Conservation (phyloP, 2,113 vertebrate species). For the Etheostoma cragini region DNA sequence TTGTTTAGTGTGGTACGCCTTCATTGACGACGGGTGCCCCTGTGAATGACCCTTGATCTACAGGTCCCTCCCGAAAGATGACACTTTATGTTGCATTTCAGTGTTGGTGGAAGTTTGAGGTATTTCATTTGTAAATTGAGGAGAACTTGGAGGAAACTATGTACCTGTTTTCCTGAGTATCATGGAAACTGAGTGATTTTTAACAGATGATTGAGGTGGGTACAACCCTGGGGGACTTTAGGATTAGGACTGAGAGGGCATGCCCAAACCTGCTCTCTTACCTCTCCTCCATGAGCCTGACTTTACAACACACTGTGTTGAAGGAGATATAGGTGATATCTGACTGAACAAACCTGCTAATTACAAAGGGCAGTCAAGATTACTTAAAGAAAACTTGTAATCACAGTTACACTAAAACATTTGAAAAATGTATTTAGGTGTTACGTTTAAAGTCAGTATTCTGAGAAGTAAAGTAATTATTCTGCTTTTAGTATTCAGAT, state of each 20-base stretch:
- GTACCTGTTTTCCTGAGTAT: constrained; percentile 34
- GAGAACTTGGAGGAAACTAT: constrained; percentile 14
- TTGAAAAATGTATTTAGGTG: too few species aligned
- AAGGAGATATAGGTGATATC: neutral
- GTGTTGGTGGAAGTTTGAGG: constrained; percentile 13
- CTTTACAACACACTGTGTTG: constrained; percentile 2
- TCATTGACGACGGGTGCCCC: constrained; percentile 46
- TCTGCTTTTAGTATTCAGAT: too few species aligned
- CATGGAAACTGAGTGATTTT: constrained; percentile 60
- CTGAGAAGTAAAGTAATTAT: too few species aligned
- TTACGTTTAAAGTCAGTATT: too few species aligned
- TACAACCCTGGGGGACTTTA: constrained; percentile 56
- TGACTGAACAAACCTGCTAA: constrained; percentile 11
- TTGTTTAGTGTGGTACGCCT: constrained; percentile 68
- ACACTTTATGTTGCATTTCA: constrained; percentile 9
- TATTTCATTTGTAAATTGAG: constrained; percentile 63
- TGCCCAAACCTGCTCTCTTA: constrained; percentile 62
- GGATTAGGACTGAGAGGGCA: constrained; percentile 59
- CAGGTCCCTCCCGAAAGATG: constrained; percentile 60
- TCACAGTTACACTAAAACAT: neutral
- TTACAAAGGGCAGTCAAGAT: neutral
- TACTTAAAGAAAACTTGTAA: constrained; percentile 17
- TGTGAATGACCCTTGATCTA: constrained; percentile 47
- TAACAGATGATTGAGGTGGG: constrained; percentile 40
- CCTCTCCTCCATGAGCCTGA: constrained; percentile 36